Conservation (phyloP, 2,888 invertebrate genomes). For the Salticus scenicus region DNA sequence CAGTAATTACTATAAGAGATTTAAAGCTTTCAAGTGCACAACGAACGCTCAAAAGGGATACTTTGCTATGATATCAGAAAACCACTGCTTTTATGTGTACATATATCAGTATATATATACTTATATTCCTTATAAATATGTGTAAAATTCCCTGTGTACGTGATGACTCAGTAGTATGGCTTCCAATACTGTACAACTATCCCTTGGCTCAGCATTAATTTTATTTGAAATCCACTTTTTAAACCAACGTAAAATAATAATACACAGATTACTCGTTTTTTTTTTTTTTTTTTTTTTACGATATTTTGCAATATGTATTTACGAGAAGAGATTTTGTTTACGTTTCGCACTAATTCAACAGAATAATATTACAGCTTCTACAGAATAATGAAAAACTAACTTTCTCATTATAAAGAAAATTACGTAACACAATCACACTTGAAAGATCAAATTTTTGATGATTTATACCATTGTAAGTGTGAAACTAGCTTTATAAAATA, state of each 20-base stretch:
- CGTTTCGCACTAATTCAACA: too few relatives aligned
- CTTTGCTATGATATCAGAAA: constrained; percentile 10
- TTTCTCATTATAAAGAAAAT: too few relatives aligned
- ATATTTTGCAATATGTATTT: too few relatives aligned
- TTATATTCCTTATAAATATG: constrained; percentile 54
- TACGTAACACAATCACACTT: too few relatives aligned
- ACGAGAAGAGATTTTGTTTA: too few relatives aligned
- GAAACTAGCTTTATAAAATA: too few relatives aligned
- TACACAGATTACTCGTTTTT: constrained; percentile 2
- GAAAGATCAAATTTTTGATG: too few relatives aligned
- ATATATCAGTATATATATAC: constrained; percentile 56
- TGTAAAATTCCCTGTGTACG: constrained; percentile 55
- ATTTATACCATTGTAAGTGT: too few relatives aligned
- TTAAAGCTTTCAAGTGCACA: too few relatives aligned
- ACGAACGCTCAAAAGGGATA: constrained; percentile 32
- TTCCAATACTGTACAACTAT: constrained; percentile 69
- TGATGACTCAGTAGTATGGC: constrained; percentile 69
- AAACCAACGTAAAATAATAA: background rate
- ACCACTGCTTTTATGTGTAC: constrained; percentile 58
- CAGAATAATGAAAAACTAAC: too few relatives aligned
- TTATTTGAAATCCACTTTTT: background rate
- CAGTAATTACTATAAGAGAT: too few relatives aligned
- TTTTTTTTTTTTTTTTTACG: background rate
- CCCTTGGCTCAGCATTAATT: constrained; percentile 67
- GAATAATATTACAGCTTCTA: too few relatives aligned